phyloP scores from a whole-genome alignment of 2,888 invertebrate species.

The Rutpela maculata region DNA sequence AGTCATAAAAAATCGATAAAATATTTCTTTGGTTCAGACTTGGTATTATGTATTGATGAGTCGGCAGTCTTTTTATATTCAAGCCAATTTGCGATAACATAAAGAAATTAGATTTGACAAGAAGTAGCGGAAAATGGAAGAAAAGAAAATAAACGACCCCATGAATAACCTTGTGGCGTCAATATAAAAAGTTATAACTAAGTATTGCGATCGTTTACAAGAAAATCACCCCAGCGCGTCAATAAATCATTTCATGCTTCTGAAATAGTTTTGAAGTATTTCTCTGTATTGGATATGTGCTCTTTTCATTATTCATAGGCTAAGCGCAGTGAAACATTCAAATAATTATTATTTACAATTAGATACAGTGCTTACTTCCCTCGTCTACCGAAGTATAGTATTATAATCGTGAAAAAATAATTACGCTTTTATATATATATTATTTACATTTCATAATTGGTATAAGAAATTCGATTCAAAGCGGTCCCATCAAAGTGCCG shows the following conservation, averaged over 20 bases:
- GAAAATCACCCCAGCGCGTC: not conserved
- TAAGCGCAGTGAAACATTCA: no score
- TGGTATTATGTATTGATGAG: not conserved
- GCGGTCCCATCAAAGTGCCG: no score
- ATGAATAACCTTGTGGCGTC: not conserved
- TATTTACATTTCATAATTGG: no score
- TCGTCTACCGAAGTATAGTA: no score
- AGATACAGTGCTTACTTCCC: no score
- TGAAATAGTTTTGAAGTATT: no score
- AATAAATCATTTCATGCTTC: not conserved
- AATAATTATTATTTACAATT: no score
- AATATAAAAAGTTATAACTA: not conserved
- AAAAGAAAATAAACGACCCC: constrained; percentile 3
- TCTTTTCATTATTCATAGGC: no score
- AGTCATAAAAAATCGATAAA: not conserved
- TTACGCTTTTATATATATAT: no score
- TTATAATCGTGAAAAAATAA: no score
- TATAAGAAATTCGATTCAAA: no score
- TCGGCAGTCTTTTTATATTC: not conserved
- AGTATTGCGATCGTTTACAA: not conserved
- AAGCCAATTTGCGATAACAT: not conserved
- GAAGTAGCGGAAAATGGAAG: constrained; percentile 1
- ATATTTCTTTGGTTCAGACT: not conserved
- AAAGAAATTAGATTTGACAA: not conserved
- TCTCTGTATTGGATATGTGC: no score